Percentiles rank a stretch among this genome's conserved stretches.
Conservation (phyloP, 2,113 vertebrate genomes). For the Phalacrocorax carbo region DNA sequence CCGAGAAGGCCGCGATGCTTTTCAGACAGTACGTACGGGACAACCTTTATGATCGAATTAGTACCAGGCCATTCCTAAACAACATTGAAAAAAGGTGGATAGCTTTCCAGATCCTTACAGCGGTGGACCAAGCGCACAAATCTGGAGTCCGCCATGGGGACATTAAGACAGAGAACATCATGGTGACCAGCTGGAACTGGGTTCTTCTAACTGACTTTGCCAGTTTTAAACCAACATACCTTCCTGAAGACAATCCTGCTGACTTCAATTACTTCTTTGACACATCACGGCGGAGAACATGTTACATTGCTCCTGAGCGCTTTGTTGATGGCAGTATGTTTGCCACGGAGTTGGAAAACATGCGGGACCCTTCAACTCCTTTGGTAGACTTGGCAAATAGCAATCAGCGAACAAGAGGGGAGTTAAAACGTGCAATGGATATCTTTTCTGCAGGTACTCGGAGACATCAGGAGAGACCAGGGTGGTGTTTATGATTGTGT, state of each 20-base stretch:
- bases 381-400: constrained; percentile 91
- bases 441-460: constrained; percentile 96
- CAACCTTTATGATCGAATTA: constrained; percentile 96
- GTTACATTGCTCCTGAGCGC: constrained; percentile 94
- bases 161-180: constrained; percentile 97
- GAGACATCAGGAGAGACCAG: neutral
- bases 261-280: constrained; percentile 99
- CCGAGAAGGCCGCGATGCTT: constrained; percentile 91
- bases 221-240: constrained; percentile 95
- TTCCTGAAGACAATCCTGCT: constrained; percentile 97
- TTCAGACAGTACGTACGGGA: constrained; percentile 96
- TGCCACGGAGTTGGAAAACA: constrained; percentile 81
- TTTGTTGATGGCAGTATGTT: constrained; percentile 97
- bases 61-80: constrained; percentile 93
- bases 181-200: constrained; percentile 99
- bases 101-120: constrained; percentile 94
- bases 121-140: constrained; percentile 93
- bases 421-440: constrained; percentile 93
- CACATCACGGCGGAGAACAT: constrained; percentile 91
- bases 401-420: constrained; percentile 91
- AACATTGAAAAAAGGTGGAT: constrained; percentile 97
- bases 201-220: constrained; percentile 96
- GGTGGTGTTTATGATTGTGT: neutral
- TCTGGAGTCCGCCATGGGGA: constrained; percentile 95
- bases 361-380: constrained; percentile 91